Evolutionary conservation across 37 sponge, comb jelly and placozoan species (phyloP), one percentile per base, ranked within the genome.

Genomic region (Oscarella lobularis): DNA sequence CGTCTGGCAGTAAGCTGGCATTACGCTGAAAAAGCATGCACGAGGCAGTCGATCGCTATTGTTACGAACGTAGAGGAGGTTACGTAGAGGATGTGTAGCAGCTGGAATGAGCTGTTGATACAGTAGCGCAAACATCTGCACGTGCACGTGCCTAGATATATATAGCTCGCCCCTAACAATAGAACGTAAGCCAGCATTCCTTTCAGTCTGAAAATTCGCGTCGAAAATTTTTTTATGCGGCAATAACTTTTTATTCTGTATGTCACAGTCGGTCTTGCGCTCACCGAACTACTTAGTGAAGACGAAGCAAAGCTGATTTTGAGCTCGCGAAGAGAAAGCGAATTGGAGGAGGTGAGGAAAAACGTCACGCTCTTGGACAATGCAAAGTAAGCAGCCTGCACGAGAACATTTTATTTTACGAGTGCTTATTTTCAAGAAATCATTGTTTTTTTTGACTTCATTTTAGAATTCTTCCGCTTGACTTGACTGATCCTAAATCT

Each of bases 1-100:
- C 78, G 0, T 80, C 81, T 31, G 89, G 85, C 54, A 88, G 87
- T 87, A 35, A 87, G 87, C 67, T 77, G 39, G 38, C 60, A 27
- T 48, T 48, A 9, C 60, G 20, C 20, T 48, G 20, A 48, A 48
- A 48, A 27, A 20, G 60, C 9, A 27, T 48, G 20, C 60, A 48
- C 60, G 60, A 48, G 60, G 14, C 20, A 48, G 60, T 48, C 9
- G 60, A 48, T 27, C 60, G 20, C 60, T 27, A 48, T 48, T 48
- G 60, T 27, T 9, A 20, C 9, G 60, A 20, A 20, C 60, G 9
- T 48, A 48, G 60, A 48, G 60, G 60, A 20, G 60, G 14, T 20
- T 48, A 48, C 60, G 20, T 48, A 48, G 60, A 48, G 60, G 9
- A 27, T 48, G 60, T 48, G 60, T 48, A 48, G n/a, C n/a, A n/a